These are phyloP conservation scores for Pantelozetes paolii DNA, from an alignment of 2,888 invertebrate genomes.

Conservation along the genomic window DNA sequence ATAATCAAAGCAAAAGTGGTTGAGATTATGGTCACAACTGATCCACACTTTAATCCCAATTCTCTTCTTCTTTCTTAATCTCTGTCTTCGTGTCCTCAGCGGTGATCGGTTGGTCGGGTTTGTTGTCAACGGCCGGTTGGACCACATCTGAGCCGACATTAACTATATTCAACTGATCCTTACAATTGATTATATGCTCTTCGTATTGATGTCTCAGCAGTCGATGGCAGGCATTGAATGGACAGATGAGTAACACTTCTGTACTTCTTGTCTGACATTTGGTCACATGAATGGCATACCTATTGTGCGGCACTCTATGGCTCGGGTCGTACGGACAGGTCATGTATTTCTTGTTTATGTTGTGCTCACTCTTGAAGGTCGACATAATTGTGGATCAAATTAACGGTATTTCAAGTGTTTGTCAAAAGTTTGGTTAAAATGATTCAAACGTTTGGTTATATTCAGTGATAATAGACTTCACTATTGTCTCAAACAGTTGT, in stretches of 20 bases:
- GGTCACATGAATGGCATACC: conserved; percentile 3
- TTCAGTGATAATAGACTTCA: background rate
- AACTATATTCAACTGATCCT: background rate
- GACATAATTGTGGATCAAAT: background rate
- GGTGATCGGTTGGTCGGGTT: no score
- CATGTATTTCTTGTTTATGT: background rate
- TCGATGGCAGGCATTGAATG: conserved; percentile 20
- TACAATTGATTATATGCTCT: background rate
- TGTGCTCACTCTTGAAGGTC: background rate
- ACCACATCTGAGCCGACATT: no score
- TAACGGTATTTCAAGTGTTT: background rate
- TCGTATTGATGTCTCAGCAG: background rate
- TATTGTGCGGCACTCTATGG: conserved; percentile 11
- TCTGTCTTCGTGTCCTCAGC: background rate
- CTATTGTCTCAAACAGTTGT: no score
- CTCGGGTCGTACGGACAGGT: conserved; percentile 11
- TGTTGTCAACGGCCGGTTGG: background rate
- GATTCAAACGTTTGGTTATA: background rate
- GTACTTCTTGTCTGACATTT: background rate
- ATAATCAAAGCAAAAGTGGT: no score
- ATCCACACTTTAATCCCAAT: conserved; percentile 18
- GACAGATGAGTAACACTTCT: background rate
- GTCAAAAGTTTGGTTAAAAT: background rate
- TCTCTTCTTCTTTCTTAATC: background rate
- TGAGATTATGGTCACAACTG: no score